Evolutionary conservation across 2,113 vertebrate species (phyloP).

Genomic region (Clupea harengus): DNA sequence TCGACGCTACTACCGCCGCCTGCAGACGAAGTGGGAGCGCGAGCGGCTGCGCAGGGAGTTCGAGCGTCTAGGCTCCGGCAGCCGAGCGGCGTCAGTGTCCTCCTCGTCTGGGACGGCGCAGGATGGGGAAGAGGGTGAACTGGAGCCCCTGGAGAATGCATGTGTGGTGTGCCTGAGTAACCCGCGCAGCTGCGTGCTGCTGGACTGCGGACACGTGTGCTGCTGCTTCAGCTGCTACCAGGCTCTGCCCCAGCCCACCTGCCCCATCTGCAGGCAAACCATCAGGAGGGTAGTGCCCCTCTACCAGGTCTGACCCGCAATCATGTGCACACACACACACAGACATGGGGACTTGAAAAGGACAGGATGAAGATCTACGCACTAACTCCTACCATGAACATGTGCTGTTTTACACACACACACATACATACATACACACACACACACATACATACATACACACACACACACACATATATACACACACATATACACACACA

Average conservation of each 20-base stretch:
- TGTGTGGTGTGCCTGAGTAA: constrained; percentile 78
- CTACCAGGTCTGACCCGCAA: constrained; percentile 64
- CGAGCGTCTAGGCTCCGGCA: constrained; percentile 37
- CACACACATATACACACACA: background rate
- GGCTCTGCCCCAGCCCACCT: constrained; percentile 69
- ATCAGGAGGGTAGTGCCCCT: constrained; percentile 81
- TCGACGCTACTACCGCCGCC: constrained; percentile 65
- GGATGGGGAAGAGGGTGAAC: background rate
- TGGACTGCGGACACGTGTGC: constrained; percentile 85
- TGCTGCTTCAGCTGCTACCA: constrained; percentile 82
- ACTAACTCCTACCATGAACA: background rate
- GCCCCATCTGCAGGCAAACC: constrained; percentile 80
- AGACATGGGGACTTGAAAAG: background rate
- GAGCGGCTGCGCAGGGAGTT: constrained; percentile 64
- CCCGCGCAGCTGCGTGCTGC: constrained; percentile 75
- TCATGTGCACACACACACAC: background rate
- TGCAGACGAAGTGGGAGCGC: constrained; percentile 48
- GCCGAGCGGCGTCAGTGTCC: background rate
- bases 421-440: too few relatives aligned
- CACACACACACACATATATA: too few relatives aligned
- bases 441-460: background rate
- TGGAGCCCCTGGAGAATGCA: constrained; percentile 29
- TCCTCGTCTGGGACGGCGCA: background rate
- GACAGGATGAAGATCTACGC: background rate
- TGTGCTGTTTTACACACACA: background rate